A percentile compares a stretch with the other conserved stretches of the same genome.
phyloP scores from a whole-genome alignment of 2,888 invertebrate species.

The Herminia tarsipennalis region DNA sequence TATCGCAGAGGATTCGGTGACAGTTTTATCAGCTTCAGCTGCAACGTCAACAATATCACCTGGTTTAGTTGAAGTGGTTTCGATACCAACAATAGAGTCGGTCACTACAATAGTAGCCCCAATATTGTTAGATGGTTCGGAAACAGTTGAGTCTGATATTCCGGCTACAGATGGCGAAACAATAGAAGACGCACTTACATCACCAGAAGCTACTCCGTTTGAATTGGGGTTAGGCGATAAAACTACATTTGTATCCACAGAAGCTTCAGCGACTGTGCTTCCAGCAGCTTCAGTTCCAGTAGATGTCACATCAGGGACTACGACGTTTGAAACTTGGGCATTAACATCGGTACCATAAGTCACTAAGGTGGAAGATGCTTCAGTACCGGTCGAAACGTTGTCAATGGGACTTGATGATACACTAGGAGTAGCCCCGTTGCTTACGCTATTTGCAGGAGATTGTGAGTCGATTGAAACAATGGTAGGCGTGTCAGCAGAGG shows the following conservation, averaged over 20 bases:
- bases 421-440: conserved; percentile 11
- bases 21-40: neutral
- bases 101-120: too few relatives aligned
- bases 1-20: conserved; percentile 1
- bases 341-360: conserved; percentile 12
- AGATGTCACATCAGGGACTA: neutral
- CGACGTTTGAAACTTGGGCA: neutral
- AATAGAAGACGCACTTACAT: too few relatives aligned
- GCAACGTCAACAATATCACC: neutral
- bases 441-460: conserved; percentile 3
- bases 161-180: too few relatives aligned
- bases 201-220: too few relatives aligned
- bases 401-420: conserved; percentile 4
- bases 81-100: neutral
- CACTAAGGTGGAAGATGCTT: conserved; percentile 4
- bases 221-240: too few relatives aligned
- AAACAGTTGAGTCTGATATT: too few relatives aligned
- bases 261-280: too few relatives aligned
- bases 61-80: neutral
- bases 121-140: too few relatives aligned
- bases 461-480: conserved; percentile 2
- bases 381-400: conserved; percentile 12
- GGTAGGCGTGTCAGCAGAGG: neutral
- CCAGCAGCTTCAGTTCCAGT: neutral
- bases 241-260: too few relatives aligned